Evolutionary conservation across 2,888 invertebrate genomes (phyloP), one percentile per base, ranked within the genome.

Genomic region (Mactromeris polynyma): DNA sequence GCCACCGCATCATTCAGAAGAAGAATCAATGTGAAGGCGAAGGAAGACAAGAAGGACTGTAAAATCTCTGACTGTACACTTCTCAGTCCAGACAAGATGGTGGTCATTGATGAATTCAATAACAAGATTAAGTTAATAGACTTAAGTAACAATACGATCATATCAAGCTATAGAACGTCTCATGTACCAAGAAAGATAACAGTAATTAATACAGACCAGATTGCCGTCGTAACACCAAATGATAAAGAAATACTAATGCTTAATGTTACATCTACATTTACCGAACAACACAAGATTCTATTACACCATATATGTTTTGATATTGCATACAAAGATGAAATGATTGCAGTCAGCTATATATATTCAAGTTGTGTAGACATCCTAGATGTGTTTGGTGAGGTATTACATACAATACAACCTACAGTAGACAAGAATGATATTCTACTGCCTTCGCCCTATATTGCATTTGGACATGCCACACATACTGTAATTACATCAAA

Each of bases 71-170:
- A 51, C 17, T 81, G 54, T 21, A 33, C n/a, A 14, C 58, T 81
- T 81, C 21, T 81, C 21, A 33, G 36, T n/a, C 38, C 54, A 81
- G 54, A 36, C 31, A 36, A 36, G 14, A 54, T 81, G 33, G 81
- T 36, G 9, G 36, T 58, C 19, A 36, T 58, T 3, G 81, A 81
- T 36, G 51, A 21, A 7, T 7, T 0, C 1, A 81, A 81, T 17
- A 81, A 58, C 14, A 36, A 36, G 31, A 21, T 81, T 7, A 81
- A 81, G 38, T 19, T 81, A 0, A 19, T 81, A 36, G 81, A 81
- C 21, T 9, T 64, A 26, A 26, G 11, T 64, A 21, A 81, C 19
- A 36, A 31, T 0, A n/a, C 19, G 3, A 21, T 81, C 19, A 0
- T 33, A 21, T 31, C 36, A 21, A 33, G 58, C 33, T 36, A 36